Base-by-base conservation (phyloP, 2,888 invertebrate species). In the Cosmorhoe ocellata region DNA sequence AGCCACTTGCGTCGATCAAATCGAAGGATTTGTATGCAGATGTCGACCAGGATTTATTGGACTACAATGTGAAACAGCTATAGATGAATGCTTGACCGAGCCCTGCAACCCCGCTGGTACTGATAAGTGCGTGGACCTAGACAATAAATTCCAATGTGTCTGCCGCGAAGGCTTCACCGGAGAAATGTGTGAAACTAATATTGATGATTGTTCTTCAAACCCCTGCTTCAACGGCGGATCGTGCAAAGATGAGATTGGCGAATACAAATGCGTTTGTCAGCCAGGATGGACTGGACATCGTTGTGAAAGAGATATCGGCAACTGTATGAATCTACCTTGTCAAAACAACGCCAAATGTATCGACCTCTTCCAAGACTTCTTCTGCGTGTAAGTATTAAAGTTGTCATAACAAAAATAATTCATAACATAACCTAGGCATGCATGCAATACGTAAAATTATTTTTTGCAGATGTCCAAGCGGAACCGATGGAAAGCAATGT, bases 401-500 rank as follows among this genome's bases (percentile, higher is more conserved):
- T 38, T 31, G 24, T 18, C 18, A n/a, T n/a, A n/a, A n/a, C 4
- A 18, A 18, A 18, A 18, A 18, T 4, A 18, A n/a, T n/a, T n/a
- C n/a, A n/a, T n/a, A n/a, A n/a, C n/a, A n/a, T 18, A 18, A 18
- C 4, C 18, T 18, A 18, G 2, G 18, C 4, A 18, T 18, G 4
- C 18, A 18, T 18, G 18, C 2, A 18, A 18, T 18, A 18, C 4
- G 18, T 18, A 24, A 28, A n/a, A 18, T 11, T 5, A 32, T 31
- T 36, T 37, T 0, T 77, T 77, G 42, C 66, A 95, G 95, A 6
- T 98, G 98, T 71, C 97, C 97, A 36, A 97, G 96, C 58, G 98
- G 98, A 66, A 98, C 98, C 0, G 98, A 98, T 72, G 99, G 98
- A 7, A 98, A 98, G 82, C 96, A 98, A 78, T 99, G 99, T 79